Conservation (phyloP, 2,113 vertebrate genomes). For the Podarcis cretensis region DNA sequence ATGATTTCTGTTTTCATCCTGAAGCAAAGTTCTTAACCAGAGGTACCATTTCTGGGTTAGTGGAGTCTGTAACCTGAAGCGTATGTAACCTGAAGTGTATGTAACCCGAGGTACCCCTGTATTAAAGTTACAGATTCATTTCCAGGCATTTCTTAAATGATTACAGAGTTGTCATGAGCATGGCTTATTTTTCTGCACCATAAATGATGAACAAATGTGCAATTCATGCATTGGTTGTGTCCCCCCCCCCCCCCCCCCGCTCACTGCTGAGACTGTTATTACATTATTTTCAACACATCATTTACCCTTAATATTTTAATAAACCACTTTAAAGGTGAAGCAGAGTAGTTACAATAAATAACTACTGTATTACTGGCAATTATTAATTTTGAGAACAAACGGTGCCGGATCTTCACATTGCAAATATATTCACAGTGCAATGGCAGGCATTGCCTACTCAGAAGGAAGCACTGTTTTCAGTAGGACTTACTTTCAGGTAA, state of each 20-base stretch:
- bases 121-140: slow-evolving; percentile 35
- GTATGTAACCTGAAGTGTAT: no score
- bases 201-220: slow-evolving; percentile 32
- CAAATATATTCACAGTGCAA: slow-evolving; percentile 43
- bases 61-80: no score
- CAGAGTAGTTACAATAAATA: slow-evolving; percentile 64
- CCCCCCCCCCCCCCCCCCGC: not conserved
- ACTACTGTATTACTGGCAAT: slow-evolving; percentile 61
- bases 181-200: slow-evolving; percentile 35
- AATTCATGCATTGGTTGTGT: slow-evolving; percentile 23
- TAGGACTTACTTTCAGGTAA: not conserved
- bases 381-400: slow-evolving; percentile 66
- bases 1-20: no score
- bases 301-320: slow-evolving; percentile 72
- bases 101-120: not conserved
- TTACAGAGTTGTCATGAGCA: not conserved
- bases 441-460: not conserved
- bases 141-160: slow-evolving; percentile 52
- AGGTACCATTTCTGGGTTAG: no score
- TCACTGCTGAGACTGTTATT: slow-evolving; percentile 61
- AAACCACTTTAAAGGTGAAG: slow-evolving; percentile 75
- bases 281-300: slow-evolving; percentile 70
- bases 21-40: no score
- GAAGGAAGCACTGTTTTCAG: not conserved
- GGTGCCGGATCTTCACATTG: slow-evolving; percentile 26